phyloP scores from a whole-genome alignment of 2,797 vertebrate species.

The Chelidonichthys spinosus region DNA sequence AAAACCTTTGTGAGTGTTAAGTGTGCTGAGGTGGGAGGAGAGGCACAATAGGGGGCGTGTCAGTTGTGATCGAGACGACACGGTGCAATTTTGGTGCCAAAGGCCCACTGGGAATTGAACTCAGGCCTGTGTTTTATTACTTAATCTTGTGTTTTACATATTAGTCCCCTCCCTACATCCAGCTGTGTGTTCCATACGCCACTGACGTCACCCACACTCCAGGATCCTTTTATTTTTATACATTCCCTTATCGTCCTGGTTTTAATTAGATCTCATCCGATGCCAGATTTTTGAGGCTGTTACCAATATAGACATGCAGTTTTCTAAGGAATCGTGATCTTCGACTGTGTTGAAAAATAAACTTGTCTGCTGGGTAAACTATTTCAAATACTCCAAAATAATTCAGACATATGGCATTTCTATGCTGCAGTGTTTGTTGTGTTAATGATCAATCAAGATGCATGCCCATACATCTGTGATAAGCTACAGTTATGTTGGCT shows the following conservation, averaged over 20 bases:
- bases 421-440: neutral
- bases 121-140: slow-evolving; percentile 33
- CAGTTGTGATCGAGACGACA: slow-evolving; percentile 19
- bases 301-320: neutral
- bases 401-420: neutral
- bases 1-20: neutral
- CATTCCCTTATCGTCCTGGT: neutral
- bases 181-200: slow-evolving; percentile 1
- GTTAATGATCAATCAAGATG: neutral
- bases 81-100: slow-evolving; percentile 8
- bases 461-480: neutral
- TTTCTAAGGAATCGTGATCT: neutral
- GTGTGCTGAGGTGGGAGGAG: slow-evolving; percentile 2
- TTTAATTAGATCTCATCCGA: neutral
- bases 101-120: slow-evolving; percentile 30
- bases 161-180: neutral
- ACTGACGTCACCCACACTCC: neutral
- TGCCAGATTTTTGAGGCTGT: neutral
- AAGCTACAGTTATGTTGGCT: neutral
- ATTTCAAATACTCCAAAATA: neutral
- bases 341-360: neutral
- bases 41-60: slow-evolving; percentile 27
- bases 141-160: slow-evolving; percentile 36
- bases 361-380: neutral
- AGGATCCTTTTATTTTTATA: neutral